phyloP scores from a whole-genome alignment of 2,888 invertebrate genomes.

The Machimus atricapillus region DNA sequence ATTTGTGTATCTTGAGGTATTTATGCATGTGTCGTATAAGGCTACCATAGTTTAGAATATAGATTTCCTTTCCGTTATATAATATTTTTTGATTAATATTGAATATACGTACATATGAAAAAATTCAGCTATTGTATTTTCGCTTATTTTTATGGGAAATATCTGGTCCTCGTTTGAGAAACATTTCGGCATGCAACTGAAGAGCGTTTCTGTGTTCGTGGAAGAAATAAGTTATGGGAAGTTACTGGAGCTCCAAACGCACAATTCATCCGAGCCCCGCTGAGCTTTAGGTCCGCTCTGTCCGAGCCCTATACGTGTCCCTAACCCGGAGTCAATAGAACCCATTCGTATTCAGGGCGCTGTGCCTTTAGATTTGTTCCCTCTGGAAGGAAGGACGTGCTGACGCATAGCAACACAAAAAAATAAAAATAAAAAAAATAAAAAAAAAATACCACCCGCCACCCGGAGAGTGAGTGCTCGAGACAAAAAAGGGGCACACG shows the following conservation, averaged over 20 bases:
- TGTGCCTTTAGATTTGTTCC: neutral
- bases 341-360: neutral
- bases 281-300: neutral
- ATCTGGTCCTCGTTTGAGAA: neutral
- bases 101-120: no score
- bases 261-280: neutral
- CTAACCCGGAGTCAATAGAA: neutral
- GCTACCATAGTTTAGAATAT: no score
- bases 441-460: neutral
- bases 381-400: neutral
- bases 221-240: neutral
- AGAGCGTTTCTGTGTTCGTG: neutral
- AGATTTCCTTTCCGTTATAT: no score
- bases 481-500: neutral
- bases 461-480: neutral
- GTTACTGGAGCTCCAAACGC: neutral
- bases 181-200: neutral
- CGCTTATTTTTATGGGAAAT: neutral
- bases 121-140: neutral
- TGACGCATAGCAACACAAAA: neutral
- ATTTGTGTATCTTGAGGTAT: no score
- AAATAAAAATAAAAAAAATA: no score
- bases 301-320: neutral
- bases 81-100: no score
- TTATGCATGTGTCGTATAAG: no score